phyloP scores from a whole-genome alignment of 2,113 vertebrate species.

The Leptodactylus fuscus region DNA sequence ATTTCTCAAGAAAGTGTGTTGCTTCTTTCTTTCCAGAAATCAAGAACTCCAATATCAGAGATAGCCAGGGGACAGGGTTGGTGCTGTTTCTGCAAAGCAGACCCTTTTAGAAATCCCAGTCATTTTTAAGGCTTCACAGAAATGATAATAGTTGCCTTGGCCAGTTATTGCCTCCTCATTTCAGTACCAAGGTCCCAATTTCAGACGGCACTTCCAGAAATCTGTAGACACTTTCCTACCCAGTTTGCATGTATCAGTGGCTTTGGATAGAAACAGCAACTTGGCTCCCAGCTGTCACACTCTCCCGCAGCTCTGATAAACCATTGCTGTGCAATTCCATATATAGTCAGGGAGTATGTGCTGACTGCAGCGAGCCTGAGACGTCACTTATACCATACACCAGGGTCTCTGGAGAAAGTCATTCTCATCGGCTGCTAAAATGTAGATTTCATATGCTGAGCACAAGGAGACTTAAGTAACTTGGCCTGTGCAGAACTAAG shows the following conservation, averaged over 20 bases:
- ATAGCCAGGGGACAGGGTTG: not conserved
- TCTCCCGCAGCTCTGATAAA: constrained; percentile 60
- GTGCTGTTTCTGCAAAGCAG: not conserved
- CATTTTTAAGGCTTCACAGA: not conserved
- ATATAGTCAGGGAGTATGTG: constrained; percentile 69
- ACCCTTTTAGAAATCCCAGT: not conserved
- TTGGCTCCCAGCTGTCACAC: constrained; percentile 67
- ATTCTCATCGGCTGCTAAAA: constrained; percentile 22
- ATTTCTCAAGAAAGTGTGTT: too few relatives aligned
- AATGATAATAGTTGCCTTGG: not conserved
- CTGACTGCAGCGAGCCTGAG: constrained; percentile 53
- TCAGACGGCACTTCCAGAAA: not conserved
- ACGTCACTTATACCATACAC: constrained; percentile 49
- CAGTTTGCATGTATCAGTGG: not conserved
- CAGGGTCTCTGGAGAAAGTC: constrained; percentile 40
- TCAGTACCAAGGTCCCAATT: not conserved
- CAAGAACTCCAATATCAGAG: not conserved
- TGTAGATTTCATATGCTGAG: constrained; percentile 33
- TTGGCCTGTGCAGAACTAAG: constrained; percentile 30
- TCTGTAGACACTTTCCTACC: not conserved
- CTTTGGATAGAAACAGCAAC: constrained; percentile 14
- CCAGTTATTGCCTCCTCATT: not conserved
- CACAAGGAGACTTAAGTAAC: constrained; percentile 36
- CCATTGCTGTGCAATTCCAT: constrained; percentile 65
- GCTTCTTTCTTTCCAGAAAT: not conserved